Evolutionary conservation across 2,113 vertebrate genomes (phyloP), one percentile per base, ranked within the genome.

Genomic region (Astur gentilis): DNA sequence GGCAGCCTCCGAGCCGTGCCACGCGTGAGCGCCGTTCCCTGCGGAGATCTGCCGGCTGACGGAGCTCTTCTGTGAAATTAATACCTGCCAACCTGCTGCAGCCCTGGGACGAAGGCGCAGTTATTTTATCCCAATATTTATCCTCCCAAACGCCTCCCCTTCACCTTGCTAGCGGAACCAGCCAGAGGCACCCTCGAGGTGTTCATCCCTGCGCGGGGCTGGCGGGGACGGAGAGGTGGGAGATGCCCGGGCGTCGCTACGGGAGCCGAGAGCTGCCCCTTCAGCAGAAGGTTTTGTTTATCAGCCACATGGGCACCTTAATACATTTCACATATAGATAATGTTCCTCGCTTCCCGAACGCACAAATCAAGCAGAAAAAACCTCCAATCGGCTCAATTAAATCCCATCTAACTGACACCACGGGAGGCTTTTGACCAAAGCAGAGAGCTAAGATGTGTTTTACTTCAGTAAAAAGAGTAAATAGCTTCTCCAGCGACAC

Each of bases 141-240:
- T 13, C 58, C 34, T 32, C 49, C 11, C 45, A 7, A 49, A 19
- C 0, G 0, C 14, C 50, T 80, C 40, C n/a, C 11, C 34, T 83
- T 16, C 3, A 49, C 58, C 50, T 64, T 17, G 61, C 34, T 26
- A 10, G 62, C n/a, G 64, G 61, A 87, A 61, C 15, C 34, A n/a
- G 11, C 15, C 2, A 2, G 2, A 57, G 52, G 13, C 6, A 25
- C 1, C 40, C 44, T 52, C 0, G 2, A 31, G 26, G 34, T 5
- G 27, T 9, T 58, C 19, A 4, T 44, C 45, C 9, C 20, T 2
- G 5, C 0, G 4, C 11, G 3, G 29, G 44, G n/a, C 57, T 80
- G 90, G 25, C 1, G 12, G 60, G 72, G 31, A 40, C 7, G 10
- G 55, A 16, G 64, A 6, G 25, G n/a, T 21, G 65, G 65, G 61